Conservation (phyloP, 1,140 invertebrate genomes). For the Penaeus chinensis region DNA sequence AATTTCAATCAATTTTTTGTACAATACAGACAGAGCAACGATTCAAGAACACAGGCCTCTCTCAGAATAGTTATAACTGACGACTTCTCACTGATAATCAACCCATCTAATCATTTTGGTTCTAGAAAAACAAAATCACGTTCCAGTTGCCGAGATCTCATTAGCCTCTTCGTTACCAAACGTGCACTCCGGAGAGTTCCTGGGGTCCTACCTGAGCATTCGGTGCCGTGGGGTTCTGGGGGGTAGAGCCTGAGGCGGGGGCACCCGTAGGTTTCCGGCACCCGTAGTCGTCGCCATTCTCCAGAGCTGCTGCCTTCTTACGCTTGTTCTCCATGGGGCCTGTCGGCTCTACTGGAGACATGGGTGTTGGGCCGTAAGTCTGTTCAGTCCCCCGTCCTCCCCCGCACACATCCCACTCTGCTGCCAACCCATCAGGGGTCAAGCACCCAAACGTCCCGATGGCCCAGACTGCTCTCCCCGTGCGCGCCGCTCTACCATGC, state of each 20-base stretch:
- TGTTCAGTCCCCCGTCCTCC: slow-evolving; percentile 27
- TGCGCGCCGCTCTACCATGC: no score
- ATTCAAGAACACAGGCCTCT: no score
- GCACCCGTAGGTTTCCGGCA: not conserved
- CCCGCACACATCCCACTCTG: slow-evolving; percentile 23
- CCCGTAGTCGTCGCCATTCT: slow-evolving; percentile 44
- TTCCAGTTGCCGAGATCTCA: no score
- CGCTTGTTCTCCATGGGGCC: slow-evolving; percentile 51
- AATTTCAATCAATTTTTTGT: no score
- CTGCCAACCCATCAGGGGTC: slow-evolving; percentile 36
- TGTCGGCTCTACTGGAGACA: slow-evolving; percentile 44
- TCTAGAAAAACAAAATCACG: no score
- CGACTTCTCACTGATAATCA: no score
- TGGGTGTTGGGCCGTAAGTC: not conserved
- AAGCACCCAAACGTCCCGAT: not conserved
- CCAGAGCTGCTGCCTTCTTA: slow-evolving; percentile 43
- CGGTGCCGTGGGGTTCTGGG: slow-evolving; percentile 3
- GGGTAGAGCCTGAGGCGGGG: slow-evolving; percentile 13
- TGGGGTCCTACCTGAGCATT: slow-evolving; percentile 7
- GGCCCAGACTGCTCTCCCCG: no score
- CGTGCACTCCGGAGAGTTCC: not conserved
- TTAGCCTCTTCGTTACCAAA: no score
- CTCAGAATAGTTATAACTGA: no score
- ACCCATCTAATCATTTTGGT: no score
- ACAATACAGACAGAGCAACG: no score